phyloP scores from a whole-genome alignment of 2,888 invertebrate species.

The Dolichomitus sp. region DNA sequence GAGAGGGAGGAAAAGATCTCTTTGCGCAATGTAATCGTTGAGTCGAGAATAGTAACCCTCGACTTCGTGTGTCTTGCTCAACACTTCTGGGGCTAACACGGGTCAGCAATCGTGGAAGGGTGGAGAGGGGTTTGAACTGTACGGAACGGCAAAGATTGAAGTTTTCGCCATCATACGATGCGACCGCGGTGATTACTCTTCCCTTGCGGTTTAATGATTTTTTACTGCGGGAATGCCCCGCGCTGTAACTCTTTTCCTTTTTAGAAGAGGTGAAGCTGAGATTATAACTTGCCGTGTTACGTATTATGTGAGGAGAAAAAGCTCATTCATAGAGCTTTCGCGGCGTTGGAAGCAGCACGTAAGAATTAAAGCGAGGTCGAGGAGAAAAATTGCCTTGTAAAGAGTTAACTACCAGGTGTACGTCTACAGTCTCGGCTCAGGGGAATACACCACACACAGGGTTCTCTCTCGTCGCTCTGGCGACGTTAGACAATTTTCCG shows the following conservation, averaged over 20 bases:
- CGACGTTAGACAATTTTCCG: constrained; percentile 70
- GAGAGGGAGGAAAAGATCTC: constrained; percentile 4
- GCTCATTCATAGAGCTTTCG: constrained; percentile 38
- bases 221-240: constrained; percentile 27
- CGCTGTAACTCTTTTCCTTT: not conserved
- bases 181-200: constrained; percentile 27
- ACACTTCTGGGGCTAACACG: constrained; percentile 5
- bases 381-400: constrained; percentile 69
- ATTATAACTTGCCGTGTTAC: constrained; percentile 34
- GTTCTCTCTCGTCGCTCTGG: constrained; percentile 37
- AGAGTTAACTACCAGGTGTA: constrained; percentile 68
- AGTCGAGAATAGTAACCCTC: constrained; percentile 11
- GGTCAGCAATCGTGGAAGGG: constrained; percentile 27
- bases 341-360: constrained; percentile 15
- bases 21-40: constrained; percentile 6
- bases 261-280: constrained; percentile 17
- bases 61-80: constrained; percentile 2
- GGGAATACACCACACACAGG: constrained; percentile 37
- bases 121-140: not conserved
- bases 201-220: constrained; percentile 41
- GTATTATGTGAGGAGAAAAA: constrained; percentile 25
- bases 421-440: constrained; percentile 55
- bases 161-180: constrained; percentile 8
- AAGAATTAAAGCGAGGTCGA: constrained; percentile 62
- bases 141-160: constrained; percentile 21